Percentiles rank a stretch among this genome's conserved stretches.
These are phyloP conservation scores for Coremacera marginata DNA, from an alignment of 2,888 invertebrate species.

Conservation along the genomic window DNA sequence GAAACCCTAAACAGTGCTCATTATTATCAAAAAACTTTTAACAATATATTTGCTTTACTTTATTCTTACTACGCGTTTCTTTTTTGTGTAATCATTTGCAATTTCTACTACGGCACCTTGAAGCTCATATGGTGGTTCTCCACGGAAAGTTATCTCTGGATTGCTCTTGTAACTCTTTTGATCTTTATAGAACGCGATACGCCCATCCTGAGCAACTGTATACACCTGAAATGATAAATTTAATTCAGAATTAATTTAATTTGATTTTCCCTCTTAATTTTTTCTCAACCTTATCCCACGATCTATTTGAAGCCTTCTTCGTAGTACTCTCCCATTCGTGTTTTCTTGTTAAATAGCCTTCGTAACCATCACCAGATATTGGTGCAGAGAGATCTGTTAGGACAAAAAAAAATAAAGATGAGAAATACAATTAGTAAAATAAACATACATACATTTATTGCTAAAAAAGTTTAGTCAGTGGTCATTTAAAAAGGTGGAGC, in stretches of 20 bases:
- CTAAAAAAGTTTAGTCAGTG: too few relatives aligned
- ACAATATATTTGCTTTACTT: slow-evolving; percentile 74
- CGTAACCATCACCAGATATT: slow-evolving; percentile 85
- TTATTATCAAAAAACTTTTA: not conserved
- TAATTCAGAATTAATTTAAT: not conserved
- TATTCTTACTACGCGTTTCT: slow-evolving; percentile 98
- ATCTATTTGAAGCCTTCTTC: slow-evolving; percentile 92
- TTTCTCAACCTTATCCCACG: slow-evolving; percentile 77
- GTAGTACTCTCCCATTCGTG: slow-evolving; percentile 98
- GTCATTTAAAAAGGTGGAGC: too few relatives aligned
- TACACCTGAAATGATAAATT: slow-evolving; percentile 71
- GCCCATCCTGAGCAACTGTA: slow-evolving; percentile 87
- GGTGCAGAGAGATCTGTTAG: slow-evolving; percentile 85
- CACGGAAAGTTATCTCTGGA: slow-evolving; percentile 90
- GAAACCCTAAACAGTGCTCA: slow-evolving; percentile 75
- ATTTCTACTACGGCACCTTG: slow-evolving; percentile 87
- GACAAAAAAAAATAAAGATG: slow-evolving; percentile 7
- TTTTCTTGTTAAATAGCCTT: slow-evolving; percentile 90
- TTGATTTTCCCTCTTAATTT: not conserved
- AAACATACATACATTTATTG: too few relatives aligned
- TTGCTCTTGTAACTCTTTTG: slow-evolving; percentile 89
- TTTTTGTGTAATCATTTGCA: slow-evolving; percentile 98
- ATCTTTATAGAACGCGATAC: slow-evolving; percentile 95
- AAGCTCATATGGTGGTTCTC: slow-evolving; percentile 89
- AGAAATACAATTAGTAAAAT: not conserved